Percentiles rank a stretch among this genome's conserved stretches.
These are phyloP conservation scores for Rattus rattus DNA, from an alignment of 2,113 vertebrate species.

Conservation along the genomic window DNA sequence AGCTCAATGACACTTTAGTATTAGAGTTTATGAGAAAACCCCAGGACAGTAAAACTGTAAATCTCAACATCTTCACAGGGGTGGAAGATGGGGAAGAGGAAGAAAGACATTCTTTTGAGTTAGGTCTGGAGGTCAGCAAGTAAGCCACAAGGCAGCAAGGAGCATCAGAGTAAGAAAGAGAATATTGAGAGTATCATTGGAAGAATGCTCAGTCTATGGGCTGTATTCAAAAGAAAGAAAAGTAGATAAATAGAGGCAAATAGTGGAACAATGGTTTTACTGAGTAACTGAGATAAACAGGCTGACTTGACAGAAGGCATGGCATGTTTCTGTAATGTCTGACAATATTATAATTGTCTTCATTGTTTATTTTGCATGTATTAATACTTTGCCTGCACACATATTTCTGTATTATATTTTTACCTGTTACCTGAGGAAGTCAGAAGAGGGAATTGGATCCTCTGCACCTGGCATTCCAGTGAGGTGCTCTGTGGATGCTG, in stretches of 20 bases:
- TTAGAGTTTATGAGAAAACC: neutral
- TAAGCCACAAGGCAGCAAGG: neutral
- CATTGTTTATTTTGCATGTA: neutral
- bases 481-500: neutral
- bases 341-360: neutral
- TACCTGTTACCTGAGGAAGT: accelerated
- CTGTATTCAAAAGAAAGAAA: neutral
- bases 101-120: neutral
- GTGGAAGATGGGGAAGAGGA: too few relatives aligned
- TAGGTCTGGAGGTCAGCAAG: neutral
- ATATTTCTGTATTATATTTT: neutral
- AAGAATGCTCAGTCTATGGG: too few relatives aligned
- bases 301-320: neutral
- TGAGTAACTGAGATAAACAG: neutral
- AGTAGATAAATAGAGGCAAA: neutral
- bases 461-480: neutral
- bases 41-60: neutral
- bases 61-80: neutral
- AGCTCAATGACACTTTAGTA: neutral
- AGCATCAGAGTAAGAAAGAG: neutral
- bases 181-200: neutral
- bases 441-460: neutral
- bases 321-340: neutral
- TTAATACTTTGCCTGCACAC: neutral
- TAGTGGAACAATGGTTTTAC: neutral